Evolutionary conservation across 1,140 invertebrate genomes (phyloP), one percentile per base, ranked within the genome.

Genomic region (Aphis gossypii): DNA sequence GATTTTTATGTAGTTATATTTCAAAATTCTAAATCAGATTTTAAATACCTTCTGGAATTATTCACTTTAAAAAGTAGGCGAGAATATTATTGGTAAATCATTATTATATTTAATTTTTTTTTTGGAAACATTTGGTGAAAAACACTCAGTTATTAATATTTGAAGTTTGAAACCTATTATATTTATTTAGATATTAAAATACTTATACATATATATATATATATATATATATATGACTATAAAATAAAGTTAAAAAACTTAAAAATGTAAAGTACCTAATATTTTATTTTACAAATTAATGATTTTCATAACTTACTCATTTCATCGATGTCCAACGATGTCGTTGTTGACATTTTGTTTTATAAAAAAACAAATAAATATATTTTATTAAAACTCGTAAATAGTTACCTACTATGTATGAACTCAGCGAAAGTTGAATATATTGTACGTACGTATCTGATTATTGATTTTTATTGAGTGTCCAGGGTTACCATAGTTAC

Each of bases 241-340:
- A 9, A 60, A 68, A 68, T 68, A 11, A 0, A 68, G 3, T 68
- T n/a, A n/a, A 68, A 41, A 41, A 41, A 41, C 38, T 41, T 41
- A 18, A 41, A 5, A n/a, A 0, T n/a, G 18, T 18, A 35, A n/a
- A 14, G 60, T 41, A 41, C 38, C 1, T 76, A 18, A 30, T 35
- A 76, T 76, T 68, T 18, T 68, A 68, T 68, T 68, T 68, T 44
- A 68, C 20, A 25, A 46, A 56, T n/a, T 8, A 25, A 48, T 35
- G 0, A 44, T 76, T 83, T 23, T n/a, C 0, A 7, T 30, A 23
- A 92, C 91, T 92, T 84, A 92, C 91, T 92, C 91, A 92, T 92
- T 92, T 46, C 91, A 48, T 92, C 91, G 14, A 92, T 92, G 46
- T 92, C 91, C 51, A 92, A 92, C 14, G 91, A 92, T 54, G 91